A percentile compares a stretch with the other conserved stretches of the same genome.
phyloP scores from a whole-genome alignment of 2,888 invertebrate species.

The Lamproptera curius region DNA sequence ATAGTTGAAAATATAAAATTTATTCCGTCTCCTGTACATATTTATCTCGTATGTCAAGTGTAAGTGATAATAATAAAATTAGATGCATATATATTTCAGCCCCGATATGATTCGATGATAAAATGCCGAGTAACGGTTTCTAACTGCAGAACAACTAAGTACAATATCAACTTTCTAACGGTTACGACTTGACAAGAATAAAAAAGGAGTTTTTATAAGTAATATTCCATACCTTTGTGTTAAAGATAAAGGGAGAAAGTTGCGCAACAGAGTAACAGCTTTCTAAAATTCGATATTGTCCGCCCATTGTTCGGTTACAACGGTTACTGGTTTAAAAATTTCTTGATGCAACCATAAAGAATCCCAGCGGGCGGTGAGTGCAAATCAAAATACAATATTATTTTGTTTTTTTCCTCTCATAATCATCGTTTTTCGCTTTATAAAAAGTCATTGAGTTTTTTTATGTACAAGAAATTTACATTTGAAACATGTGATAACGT shows the following conservation, averaged over 20 bases:
- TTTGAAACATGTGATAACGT: too few relatives aligned
- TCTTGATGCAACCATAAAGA: slow-evolving; percentile 18
- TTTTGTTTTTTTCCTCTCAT: slow-evolving; percentile 11
- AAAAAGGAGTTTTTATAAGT: slow-evolving; percentile 30
- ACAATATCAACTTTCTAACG: slow-evolving; percentile 19
- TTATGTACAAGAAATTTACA: too few relatives aligned
- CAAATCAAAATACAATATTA: slow-evolving; percentile 4
- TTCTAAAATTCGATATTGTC: slow-evolving; percentile 67
- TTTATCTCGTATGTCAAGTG: too few relatives aligned
- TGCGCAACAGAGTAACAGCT: slow-evolving; percentile 65
- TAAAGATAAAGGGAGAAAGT: slow-evolving; percentile 71
- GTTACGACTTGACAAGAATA: slow-evolving; percentile 25
- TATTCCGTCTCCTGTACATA: too few relatives aligned
- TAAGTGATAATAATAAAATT: too few relatives aligned
- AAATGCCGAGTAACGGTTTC: too few relatives aligned
- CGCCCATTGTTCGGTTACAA: slow-evolving; percentile 47
- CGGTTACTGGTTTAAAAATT: slow-evolving; percentile 33
- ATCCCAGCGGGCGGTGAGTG: slow-evolving; percentile 23
- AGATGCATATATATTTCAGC: too few relatives aligned
- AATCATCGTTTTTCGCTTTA: slow-evolving; percentile 12
- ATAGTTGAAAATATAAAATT: too few relatives aligned
- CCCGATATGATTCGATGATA: too few relatives aligned
- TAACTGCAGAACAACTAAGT: not conserved
- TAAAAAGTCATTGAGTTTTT: too few relatives aligned
- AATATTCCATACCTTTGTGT: slow-evolving; percentile 63